These are phyloP conservation scores for Fistularia tabacaria DNA, from an alignment of 2,797 vertebrate genomes.

Conservation along the genomic window DNA sequence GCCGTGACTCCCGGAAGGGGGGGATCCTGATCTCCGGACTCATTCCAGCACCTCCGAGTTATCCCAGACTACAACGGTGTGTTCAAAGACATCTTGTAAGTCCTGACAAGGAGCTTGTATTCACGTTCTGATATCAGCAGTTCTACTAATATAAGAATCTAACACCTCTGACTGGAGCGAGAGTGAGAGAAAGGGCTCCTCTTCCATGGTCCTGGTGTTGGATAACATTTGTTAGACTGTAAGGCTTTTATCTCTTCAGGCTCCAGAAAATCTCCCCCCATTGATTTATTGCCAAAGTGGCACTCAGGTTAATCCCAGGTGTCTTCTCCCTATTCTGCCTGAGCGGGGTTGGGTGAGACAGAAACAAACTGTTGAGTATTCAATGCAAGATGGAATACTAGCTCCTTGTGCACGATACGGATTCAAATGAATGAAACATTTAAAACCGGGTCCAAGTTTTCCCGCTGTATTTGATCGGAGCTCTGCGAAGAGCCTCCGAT, in stretches of 20 bases:
- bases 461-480: too few relatives aligned
- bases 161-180: conserved; percentile 8
- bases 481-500: too few relatives aligned
- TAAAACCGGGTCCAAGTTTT: too few relatives aligned
- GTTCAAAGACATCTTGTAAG: conserved; percentile 39
- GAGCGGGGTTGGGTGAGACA: conserved; percentile 2
- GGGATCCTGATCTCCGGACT: too few relatives aligned
- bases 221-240: conserved; percentile 51
- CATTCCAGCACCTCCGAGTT: conserved; percentile 31
- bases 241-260: conserved; percentile 53
- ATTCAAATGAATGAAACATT: too few relatives aligned
- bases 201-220: conserved; percentile 10
- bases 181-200: conserved; percentile 1
- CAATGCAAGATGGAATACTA: neutral
- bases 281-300: conserved; percentile 58
- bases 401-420: too few relatives aligned
- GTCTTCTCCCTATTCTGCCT: conserved; percentile 26
- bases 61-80: conserved; percentile 30
- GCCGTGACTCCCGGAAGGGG: conserved; percentile 22
- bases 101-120: conserved; percentile 35
- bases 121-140: conserved; percentile 34
- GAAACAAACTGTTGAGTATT: conserved; percentile 8
- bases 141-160: conserved; percentile 27
- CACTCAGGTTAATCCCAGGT: conserved; percentile 56
- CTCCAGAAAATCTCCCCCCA: conserved; percentile 55